phyloP scores from a whole-genome alignment of 1,140 invertebrate species.

The Hylaeus anthracinus region DNA sequence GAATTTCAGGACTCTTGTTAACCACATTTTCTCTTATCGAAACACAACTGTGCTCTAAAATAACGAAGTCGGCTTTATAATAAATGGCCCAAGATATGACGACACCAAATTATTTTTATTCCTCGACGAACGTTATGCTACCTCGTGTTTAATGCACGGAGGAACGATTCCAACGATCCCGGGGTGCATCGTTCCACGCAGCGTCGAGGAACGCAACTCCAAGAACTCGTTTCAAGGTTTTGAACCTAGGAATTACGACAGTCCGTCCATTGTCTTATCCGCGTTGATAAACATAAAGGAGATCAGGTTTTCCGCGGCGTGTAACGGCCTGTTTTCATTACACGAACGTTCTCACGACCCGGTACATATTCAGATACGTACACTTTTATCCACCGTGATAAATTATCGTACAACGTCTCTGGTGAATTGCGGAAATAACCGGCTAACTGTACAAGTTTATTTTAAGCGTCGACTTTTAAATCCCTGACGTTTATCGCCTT shows the following conservation, averaged over 20 bases:
- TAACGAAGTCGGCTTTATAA: no score
- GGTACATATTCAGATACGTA: not conserved
- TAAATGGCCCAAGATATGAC: no score
- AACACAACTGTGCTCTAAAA: no score
- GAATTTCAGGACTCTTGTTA: no score
- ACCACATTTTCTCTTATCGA: no score
- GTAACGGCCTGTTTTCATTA: conserved; percentile 25
- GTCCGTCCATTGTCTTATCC: conserved; percentile 35
- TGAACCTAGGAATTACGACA: conserved; percentile 20
- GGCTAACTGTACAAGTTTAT: not conserved
- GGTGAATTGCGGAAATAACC: not conserved
- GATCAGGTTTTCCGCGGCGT: conserved; percentile 32
- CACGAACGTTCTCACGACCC: conserved; percentile 28
- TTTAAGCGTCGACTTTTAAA: not conserved
- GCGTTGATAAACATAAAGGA: conserved; percentile 32
- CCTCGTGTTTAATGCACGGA: no score
- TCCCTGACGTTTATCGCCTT: not conserved
- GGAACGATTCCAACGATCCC: not conserved
- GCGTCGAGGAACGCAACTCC: not conserved
- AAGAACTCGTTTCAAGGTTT: conserved; percentile 24
- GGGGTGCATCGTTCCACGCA: not conserved
- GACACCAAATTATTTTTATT: no score
- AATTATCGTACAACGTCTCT: not conserved
- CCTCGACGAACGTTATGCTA: no score
- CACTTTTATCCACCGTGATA: conserved; percentile 13